A percentile compares a stretch with the other conserved stretches of the same genome.
Conservation (phyloP, 1,140 invertebrate species). For the Neoseiulus cucumeris region DNA sequence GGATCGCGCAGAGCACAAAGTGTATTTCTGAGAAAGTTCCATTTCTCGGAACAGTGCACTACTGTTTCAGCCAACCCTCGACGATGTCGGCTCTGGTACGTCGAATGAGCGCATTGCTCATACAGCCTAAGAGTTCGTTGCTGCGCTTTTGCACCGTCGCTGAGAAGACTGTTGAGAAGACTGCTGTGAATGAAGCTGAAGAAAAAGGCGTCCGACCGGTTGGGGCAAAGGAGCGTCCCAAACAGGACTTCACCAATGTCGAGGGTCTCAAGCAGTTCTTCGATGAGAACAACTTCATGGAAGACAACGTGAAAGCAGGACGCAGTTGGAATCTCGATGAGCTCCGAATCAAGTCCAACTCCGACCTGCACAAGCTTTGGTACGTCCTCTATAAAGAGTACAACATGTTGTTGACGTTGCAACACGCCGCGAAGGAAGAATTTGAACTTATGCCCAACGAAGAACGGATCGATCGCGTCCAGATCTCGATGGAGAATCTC, state of each 20-base stretch:
- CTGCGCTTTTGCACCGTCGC: no score
- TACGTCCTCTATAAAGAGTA: constrained; percentile 82
- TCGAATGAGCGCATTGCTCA: no score
- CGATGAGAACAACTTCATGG: constrained; percentile 70
- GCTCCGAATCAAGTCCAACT: constrained; percentile 78
- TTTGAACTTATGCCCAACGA: constrained; percentile 66
- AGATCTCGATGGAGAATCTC: constrained; percentile 87
- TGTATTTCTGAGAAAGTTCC: no score
- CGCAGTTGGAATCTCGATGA: constrained; percentile 76
- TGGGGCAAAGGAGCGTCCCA: not conserved
- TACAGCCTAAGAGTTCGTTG: no score
- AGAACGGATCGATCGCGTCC: constrained; percentile 79
- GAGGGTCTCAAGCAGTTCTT: constrained; percentile 64
- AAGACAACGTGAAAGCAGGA: constrained; percentile 46
- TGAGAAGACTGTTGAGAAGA: no score
- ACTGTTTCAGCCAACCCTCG: no score
- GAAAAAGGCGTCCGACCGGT: not conserved
- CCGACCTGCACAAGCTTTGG: constrained; percentile 94
- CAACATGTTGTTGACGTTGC: constrained; percentile 94
- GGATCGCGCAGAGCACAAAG: no score
- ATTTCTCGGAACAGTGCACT: no score
- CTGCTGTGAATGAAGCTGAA: not conserved
- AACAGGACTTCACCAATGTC: not conserved
- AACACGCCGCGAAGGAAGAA: constrained; percentile 50
- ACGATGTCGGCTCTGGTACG: no score